Conservation (phyloP, 2,113 vertebrate genomes). For the Poeciliopsis prolifica region DNA sequence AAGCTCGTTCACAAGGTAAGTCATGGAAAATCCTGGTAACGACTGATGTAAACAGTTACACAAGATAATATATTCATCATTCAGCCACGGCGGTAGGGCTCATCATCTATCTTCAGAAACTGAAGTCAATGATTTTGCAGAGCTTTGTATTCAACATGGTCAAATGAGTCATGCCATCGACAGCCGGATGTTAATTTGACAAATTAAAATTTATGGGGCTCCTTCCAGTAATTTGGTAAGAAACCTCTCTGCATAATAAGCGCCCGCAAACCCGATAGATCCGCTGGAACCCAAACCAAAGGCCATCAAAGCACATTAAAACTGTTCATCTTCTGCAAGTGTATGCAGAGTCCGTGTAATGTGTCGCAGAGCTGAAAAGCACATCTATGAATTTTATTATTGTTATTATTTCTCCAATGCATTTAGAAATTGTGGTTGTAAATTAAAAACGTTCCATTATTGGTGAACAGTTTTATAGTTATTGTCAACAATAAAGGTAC, state of each 20-base stretch:
- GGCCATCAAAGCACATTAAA: neutral
- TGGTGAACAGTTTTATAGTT: neutral
- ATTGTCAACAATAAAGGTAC: neutral
- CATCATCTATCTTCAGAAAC: too few species aligned
- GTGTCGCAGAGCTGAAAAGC: neutral
- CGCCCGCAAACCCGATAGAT: neutral
- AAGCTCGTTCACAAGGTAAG: too few species aligned
- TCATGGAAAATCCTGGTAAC: too few species aligned
- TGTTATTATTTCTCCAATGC: too few species aligned
- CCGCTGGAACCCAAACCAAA: conserved; percentile 6
- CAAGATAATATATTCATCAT: too few species aligned
- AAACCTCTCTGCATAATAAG: conserved; percentile 14
- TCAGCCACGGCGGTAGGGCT: too few species aligned
- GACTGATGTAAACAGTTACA: too few species aligned
- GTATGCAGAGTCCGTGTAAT: neutral
- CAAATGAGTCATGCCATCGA: too few species aligned
- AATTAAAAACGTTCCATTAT: too few species aligned
- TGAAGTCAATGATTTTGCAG: too few species aligned
- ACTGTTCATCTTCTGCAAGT: neutral
- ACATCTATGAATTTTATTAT: neutral
- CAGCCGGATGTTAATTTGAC: neutral
- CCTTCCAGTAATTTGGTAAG: neutral
- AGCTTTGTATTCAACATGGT: too few species aligned
- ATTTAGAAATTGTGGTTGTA: too few species aligned
- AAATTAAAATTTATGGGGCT: neutral